Base-by-base conservation (phyloP, 2,797 vertebrate genomes). In the Manis javanica region DNA sequence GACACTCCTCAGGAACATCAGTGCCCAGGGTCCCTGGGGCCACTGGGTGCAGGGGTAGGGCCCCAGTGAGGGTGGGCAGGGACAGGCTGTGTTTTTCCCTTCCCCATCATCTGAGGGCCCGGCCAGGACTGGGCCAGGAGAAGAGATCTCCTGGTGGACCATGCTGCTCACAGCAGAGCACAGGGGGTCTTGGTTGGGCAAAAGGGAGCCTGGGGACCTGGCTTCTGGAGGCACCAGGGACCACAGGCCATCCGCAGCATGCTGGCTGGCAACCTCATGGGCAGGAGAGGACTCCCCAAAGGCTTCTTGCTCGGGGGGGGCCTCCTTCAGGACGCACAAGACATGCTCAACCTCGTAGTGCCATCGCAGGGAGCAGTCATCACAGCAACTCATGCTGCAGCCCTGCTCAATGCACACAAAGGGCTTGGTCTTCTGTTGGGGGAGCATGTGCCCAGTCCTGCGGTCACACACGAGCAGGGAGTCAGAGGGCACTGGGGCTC, bases 391-490 rank as follows among this genome's bases (percentile, higher is more conserved):
- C 97, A 99, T 99, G 61, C 93, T 96, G 94, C 99, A 99, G 39
- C 98, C 98, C 49, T 96, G 97, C 63, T 98, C 98, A 2, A 95
- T 90, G 96, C 98, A 99, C 24, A 85, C 71, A 3, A 99, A 98
- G 0, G 98, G 98, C 91, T 99, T 99, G 81, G 96, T 98, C 93
- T 98, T 98, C 98, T 98, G 98, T 66, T 99, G 99, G 6, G 98
- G 99, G 87, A 98, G 94, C 98, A 98, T 98, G 92, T 99, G 99
- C 49, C 97, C 98, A 0, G 96, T 98, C 95, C 99, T 99, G 94
- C 19, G 49, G 92, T 2, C 63, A 78, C 71, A 86, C 13, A 5
- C 3, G 55, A 49, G 46, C 12, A 51, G 26, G 23, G 6, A 1
- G 23, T 92, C 23, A 79, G 71, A 0, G 0, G 68, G 49, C 2